These are phyloP conservation scores for Syrrhaptes paradoxus DNA, from an alignment of 2,113 vertebrate species.

Conservation along the genomic window DNA sequence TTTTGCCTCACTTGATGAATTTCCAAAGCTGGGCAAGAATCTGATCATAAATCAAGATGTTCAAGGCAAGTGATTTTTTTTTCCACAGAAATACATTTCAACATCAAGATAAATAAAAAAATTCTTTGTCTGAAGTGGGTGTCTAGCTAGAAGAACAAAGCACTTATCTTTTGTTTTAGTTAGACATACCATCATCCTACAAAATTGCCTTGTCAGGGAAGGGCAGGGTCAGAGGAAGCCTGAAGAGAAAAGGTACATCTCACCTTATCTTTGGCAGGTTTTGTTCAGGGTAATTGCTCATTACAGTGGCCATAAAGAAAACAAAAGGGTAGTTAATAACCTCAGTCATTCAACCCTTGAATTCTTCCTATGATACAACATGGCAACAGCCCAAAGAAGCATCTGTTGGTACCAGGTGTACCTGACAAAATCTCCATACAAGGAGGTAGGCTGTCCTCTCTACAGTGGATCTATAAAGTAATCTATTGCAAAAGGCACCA, in stretches of 20 bases:
- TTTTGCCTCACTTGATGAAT: not conserved
- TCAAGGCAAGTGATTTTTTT: not conserved
- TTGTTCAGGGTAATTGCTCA: not conserved
- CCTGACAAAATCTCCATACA: not conserved
- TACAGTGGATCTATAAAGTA: not conserved
- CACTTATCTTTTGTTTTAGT: not conserved
- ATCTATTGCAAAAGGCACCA: not conserved
- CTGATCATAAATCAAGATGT: not conserved
- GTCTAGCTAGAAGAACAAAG: not conserved
- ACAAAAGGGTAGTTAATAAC: not conserved
- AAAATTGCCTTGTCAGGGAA: not conserved
- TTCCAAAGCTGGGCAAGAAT: not conserved
- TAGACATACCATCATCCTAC: not conserved
- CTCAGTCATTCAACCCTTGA: not conserved
- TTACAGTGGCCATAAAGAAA: not conserved
- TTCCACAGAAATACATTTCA: not conserved
- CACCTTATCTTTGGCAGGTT: not conserved
- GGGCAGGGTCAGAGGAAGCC: not conserved
- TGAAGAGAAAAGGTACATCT: not conserved
- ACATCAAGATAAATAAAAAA: not conserved
- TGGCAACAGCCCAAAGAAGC: not conserved
- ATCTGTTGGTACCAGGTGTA: not conserved
- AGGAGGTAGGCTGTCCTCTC: not conserved
- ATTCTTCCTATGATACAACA: not conserved
- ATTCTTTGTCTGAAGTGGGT: not conserved